These are phyloP conservation scores for Diceros bicornis DNA, from an alignment of 2,797 vertebrate species.

Conservation along the genomic window DNA sequence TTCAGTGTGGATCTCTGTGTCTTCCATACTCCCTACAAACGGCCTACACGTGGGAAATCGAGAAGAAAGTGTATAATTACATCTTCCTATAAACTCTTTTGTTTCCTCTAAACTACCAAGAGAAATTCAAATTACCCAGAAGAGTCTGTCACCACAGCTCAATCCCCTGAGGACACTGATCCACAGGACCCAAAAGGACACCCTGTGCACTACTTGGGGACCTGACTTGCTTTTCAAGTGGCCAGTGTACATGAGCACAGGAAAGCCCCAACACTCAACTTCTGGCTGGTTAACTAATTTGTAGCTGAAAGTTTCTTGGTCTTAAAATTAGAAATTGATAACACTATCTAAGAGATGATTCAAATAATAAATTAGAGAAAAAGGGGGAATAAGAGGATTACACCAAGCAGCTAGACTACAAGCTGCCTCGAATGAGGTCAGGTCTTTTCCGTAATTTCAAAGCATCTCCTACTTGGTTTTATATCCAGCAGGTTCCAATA, in stretches of 20 bases:
- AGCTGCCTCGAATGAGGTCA: not conserved
- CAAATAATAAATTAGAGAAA: not conserved
- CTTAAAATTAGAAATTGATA: constrained; percentile 51
- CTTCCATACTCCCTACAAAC: not conserved
- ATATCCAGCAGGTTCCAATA: constrained; percentile 40
- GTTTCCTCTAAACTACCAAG: not conserved
- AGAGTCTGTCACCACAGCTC: not conserved
- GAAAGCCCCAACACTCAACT: not conserved
- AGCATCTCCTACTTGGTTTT: constrained; percentile 19
- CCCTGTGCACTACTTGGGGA: rapidly evolving
- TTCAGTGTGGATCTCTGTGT: not conserved
- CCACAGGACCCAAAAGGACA: not conserved
- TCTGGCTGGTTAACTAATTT: not conserved
- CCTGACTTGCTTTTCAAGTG: not conserved
- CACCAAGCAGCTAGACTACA: not conserved
- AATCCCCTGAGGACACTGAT: not conserved
- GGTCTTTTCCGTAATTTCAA: constrained; percentile 32
- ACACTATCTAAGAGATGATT: not conserved
- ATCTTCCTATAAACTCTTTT: not conserved
- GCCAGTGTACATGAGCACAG: not conserved
- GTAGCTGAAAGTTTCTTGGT: constrained; percentile 23
- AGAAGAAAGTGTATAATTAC: not conserved
- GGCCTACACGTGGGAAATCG: not conserved
- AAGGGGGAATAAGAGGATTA: not conserved
- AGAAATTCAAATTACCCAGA: not conserved